Base-by-base conservation (phyloP, 2,113 vertebrate genomes). In the Gallinago paraguaiae region DNA sequence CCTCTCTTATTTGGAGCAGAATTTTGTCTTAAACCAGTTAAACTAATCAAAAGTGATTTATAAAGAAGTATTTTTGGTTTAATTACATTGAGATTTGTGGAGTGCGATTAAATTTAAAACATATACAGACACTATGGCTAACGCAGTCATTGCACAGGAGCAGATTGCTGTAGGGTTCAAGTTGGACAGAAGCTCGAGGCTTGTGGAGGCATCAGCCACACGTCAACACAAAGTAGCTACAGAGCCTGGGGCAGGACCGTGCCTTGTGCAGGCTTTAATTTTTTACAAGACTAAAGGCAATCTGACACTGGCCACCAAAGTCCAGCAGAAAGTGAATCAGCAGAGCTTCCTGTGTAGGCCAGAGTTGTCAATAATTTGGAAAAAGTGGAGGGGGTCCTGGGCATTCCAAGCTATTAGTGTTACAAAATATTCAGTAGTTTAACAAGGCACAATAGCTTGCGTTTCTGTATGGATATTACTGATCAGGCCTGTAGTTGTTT, bases 31-130 rank as follows among this genome's bases (percentile, higher is more conserved):
- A 93, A 75, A 93, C 19, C 25, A 41, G 71, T 94, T 91, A 88
- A 88, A 80, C 33, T 61, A 74, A 95, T 92, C 28, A 43, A 56
- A 88, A 82, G 9, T 93, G 80, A 86, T 82, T 94, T 86, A 92
- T 96, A 85, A 86, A 88, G 74, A 86, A 75, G 30, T 28, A 59
- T 88, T 90, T 93, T 91, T 84, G 5, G 7, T 96, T 95, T 93
- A 92, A 92, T 94, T 94, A 56, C 39, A 18, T 75, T 77, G 63
- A 79, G 86, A 92, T 94, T 95, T 95, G 82, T 92, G 74, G 71
- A n/a, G 86, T 70, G 72, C 75, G 70, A 90, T 90, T 91, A 83
- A 94, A 95, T 94, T 89, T 93, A 72, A 92, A 94, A 75, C 81
- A 93, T n/a, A 64, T 54, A 64, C 48, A 90, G 51, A 45, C 28